These are phyloP conservation scores for Lepus americanus DNA, from an alignment of 2,113 vertebrate species.

Conservation along the genomic window DNA sequence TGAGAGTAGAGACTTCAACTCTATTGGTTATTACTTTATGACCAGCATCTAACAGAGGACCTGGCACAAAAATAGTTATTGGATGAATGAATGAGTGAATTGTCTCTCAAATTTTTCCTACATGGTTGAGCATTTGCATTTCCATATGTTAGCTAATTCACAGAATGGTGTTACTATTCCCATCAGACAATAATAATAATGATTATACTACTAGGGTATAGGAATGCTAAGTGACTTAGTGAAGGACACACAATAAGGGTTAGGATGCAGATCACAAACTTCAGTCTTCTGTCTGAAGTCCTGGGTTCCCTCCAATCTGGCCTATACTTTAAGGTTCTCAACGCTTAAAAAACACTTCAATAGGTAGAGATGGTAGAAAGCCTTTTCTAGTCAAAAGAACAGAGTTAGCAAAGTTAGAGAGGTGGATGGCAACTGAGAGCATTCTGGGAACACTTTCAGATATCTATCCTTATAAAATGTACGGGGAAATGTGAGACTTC, in stretches of 20 bases:
- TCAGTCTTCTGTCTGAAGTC: neutral
- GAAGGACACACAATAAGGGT: neutral
- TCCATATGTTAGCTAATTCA: neutral
- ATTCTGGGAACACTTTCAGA: conserved; percentile 4
- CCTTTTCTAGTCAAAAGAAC: neutral
- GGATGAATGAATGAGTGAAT: conserved; percentile 13
- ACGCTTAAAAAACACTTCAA: neutral
- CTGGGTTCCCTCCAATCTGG: neutral
- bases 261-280: conserved; percentile 3
- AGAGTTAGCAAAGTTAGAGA: neutral
- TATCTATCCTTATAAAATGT: neutral
- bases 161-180: conserved; percentile 12
- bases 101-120: conserved; percentile 6
- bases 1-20: neutral
- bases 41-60: neutral
- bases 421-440: neutral
- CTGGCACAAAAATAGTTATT: neutral
- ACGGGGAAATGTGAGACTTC: neutral
- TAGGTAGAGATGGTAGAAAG: neutral
- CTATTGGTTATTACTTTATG: neutral
- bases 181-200: neutral
- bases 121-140: neutral
- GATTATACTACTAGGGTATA: neutral
- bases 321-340: neutral
- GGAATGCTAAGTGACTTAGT: neutral